Evolutionary conservation across 2,797 vertebrate genomes (phyloP), one percentile per base, ranked within the genome.

Genomic region (Furcifer pardalis): DNA sequence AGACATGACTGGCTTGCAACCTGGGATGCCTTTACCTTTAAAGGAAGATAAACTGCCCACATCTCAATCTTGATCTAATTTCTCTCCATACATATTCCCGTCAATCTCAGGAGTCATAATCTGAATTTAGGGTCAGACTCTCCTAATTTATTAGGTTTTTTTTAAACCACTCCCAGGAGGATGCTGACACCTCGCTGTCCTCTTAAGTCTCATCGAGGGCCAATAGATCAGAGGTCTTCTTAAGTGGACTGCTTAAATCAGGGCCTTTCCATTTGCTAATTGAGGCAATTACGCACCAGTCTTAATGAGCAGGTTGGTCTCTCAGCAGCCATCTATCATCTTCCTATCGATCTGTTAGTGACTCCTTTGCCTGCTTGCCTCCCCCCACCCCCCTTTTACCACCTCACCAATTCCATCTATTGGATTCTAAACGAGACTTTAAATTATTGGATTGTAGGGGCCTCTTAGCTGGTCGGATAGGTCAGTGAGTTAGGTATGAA

Each of bases 191-290:
- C 46, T 49, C 46, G 7, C 46, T 7, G 46, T 56, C 3, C 15
- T 4, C 52, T 1, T 7, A n/a, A 30, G 62, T 30, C 15, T 17
- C 95, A 95, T 95, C 96, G 92, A 93, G 96, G 95, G 96, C 95
- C 95, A 93, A 95, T 95, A 93, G 42, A 93, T 94, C 94, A 93
- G 89, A n/a, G 30, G 60, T 2, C 93, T 89, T 95, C 94, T 95
- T 8, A 95, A 94, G 91, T 93, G 89, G 71, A 90, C 93, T 96
- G 95, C 95, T 96, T 96, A 96, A 97, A 97, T 96, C 96, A 96
- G 96, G 94, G 93, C 95, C 96, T 95, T 96, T 95, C 96, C 95
- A 97, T 97, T 97, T 96, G 97, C 97, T 98, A 97, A 98, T 97
- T 97, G 97, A 96, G 95, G 97, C 96, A 97, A 98, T 98, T 97